phyloP scores from a whole-genome alignment of 2,113 vertebrate species.

The human (Homo sapiens) region DNA sequence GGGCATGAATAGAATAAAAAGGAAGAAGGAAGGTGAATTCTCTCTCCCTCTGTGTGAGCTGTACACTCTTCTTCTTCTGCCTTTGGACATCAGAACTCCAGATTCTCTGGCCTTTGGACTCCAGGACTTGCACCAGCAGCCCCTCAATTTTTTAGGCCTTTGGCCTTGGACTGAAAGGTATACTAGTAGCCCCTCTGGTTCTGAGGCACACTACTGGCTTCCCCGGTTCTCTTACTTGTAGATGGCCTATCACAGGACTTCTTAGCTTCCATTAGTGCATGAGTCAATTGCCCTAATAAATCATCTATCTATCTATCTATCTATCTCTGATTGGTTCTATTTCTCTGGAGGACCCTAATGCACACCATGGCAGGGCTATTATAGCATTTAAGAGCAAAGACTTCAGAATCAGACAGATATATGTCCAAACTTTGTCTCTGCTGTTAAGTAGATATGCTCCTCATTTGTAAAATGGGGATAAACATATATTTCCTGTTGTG shows the following conservation, averaged over 20 bases:
- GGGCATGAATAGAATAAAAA: background rate
- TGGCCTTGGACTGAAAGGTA: background rate
- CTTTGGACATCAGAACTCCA: background rate
- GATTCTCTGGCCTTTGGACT: background rate
- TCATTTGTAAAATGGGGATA: conserved; percentile 14
- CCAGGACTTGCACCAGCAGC: background rate
- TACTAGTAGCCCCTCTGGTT: background rate
- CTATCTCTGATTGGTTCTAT: background rate
- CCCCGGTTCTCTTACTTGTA: background rate
- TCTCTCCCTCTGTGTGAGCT: background rate
- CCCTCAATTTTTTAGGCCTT: background rate
- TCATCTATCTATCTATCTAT: background rate
- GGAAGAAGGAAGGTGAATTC: background rate
- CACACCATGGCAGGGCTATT: background rate
- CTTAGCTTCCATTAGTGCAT: background rate
- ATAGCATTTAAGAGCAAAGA: background rate
- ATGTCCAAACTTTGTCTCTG: background rate
- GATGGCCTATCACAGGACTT: background rate
- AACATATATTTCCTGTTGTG: background rate
- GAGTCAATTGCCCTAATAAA: background rate
- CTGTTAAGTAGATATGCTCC: background rate
- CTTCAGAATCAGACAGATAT: background rate
- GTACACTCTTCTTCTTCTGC: background rate
- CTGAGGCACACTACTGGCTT: background rate
- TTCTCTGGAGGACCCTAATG: background rate